A percentile compares a stretch with the other conserved stretches of the same genome.
phyloP scores from a whole-genome alignment of 2,113 vertebrate species.

The Zosterops borbonicus region DNA sequence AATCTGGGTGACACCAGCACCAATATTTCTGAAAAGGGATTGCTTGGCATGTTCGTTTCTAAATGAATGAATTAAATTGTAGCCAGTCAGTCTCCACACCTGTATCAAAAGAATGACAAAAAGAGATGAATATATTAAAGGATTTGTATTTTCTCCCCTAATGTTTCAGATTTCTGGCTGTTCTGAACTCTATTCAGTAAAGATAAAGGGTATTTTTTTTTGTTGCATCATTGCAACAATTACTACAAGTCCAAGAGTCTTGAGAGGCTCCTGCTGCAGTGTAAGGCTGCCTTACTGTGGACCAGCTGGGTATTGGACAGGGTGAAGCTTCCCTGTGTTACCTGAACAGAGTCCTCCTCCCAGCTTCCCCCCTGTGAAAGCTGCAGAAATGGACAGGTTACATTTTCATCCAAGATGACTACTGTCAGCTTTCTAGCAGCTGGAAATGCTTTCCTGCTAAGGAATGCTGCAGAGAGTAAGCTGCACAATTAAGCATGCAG shows the following conservation, averaged over 20 bases:
- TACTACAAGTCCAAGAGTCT: background rate
- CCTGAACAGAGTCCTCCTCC: background rate
- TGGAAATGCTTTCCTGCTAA: background rate
- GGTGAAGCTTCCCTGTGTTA: background rate
- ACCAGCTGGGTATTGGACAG: background rate
- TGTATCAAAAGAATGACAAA: slow-evolving; percentile 55
- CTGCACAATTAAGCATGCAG: background rate
- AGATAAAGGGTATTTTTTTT: background rate
- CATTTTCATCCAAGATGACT: background rate
- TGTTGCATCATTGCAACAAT: background rate
- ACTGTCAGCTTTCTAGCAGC: background rate
- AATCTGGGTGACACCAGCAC: slow-evolving; percentile 93
- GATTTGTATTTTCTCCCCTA: background rate
- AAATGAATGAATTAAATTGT: slow-evolving; percentile 93
- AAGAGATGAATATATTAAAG: background rate
- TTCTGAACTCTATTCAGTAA: background rate
- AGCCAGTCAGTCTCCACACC: slow-evolving; percentile 93
- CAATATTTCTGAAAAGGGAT: slow-evolving; percentile 97
- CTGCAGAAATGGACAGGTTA: background rate
- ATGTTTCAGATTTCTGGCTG: background rate
- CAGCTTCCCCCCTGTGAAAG: background rate
- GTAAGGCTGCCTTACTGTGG: background rate
- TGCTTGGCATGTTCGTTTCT: slow-evolving; percentile 95
- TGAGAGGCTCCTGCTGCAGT: background rate
- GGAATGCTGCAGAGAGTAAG: background rate